Conservation (phyloP, 2,888 invertebrate species). For the Troilus luridus region DNA sequence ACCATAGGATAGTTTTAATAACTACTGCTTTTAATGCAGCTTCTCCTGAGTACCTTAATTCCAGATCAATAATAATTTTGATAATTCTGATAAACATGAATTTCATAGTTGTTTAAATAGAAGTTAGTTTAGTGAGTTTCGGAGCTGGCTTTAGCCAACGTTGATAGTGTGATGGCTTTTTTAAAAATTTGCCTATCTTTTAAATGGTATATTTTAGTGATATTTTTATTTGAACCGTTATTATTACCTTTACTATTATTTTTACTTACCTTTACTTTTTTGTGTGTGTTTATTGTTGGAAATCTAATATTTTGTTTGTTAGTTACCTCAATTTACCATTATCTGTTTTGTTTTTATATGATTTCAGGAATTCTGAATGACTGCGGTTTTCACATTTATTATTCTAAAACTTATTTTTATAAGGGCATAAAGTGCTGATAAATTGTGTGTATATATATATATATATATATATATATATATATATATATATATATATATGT, state of each 20-base stretch:
- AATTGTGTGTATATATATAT: neutral
- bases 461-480: neutral
- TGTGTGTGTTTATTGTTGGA: neutral
- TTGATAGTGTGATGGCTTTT: no score
- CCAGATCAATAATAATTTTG: no score
- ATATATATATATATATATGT: neutral
- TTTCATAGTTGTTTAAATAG: no score
- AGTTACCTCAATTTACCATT: neutral
- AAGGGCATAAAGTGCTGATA: neutral
- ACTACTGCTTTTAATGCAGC: no score
- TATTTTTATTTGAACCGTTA: neutral
- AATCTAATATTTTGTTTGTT: neutral
- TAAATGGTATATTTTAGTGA: no score
- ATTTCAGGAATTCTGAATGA: constrained; percentile 31
- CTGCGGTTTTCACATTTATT: neutral
- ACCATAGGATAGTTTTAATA: no score
- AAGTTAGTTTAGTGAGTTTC: no score
- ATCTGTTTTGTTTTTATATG: neutral
- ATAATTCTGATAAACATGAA: no score
- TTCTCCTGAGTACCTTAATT: no score
- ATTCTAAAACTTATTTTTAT: neutral
- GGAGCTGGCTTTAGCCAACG: no score
- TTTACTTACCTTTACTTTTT: neutral
- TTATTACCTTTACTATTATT: neutral
- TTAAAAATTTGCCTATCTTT: no score